Base-by-base conservation (phyloP, 1,140 invertebrate species). In the Trichoplusia ni region DNA sequence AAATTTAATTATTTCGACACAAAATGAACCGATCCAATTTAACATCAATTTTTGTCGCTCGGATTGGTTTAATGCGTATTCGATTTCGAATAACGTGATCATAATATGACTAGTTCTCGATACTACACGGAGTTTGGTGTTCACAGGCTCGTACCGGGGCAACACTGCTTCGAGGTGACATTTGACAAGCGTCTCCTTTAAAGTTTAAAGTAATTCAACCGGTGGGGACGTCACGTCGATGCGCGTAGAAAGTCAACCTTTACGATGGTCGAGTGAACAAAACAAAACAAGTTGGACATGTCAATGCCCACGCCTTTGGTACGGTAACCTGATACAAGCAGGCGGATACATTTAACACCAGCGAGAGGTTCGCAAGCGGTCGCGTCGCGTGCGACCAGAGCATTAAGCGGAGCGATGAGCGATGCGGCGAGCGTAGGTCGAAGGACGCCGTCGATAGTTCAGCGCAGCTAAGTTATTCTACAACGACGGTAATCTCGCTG, bases 281-380 rank as follows among this genome's bases (percentile, higher is more conserved):
- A 90, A 88, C 77, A 89, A 89, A 87, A 89, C 84, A 84, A 84
- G 79, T 78, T 75, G 77, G 77, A 82, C 83, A 86, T 86, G 87
- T 90, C 87, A 86, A 90, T 90, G 87, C 87, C 87, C 87, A 90
- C 87, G 87, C 87, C 81, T 90, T 83, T 79, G 78, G 77, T 82
- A 85, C 77, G 74, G 85, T 86, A 90, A 88, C 85, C 75, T 73
- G 85, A 88, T 87, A 86, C 76, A 78, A 81, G 69, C 74, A 75
- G 82, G 75, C 79, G 83, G 81, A 86, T 88, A 86, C 87, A 84
- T 87, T 89, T 89, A 88, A 89, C 84, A 88, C 84, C 80, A 79
- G 47, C 68, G 75, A 81, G 80, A 82, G 82, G 78, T 85, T 84
- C 62, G 83, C 81, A 74, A 83, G 82, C 77, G 79, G 79, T 75